These are phyloP conservation scores for Sminthopsis crassicaudata DNA, from an alignment of 2,113 vertebrate species.

Conservation along the genomic window DNA sequence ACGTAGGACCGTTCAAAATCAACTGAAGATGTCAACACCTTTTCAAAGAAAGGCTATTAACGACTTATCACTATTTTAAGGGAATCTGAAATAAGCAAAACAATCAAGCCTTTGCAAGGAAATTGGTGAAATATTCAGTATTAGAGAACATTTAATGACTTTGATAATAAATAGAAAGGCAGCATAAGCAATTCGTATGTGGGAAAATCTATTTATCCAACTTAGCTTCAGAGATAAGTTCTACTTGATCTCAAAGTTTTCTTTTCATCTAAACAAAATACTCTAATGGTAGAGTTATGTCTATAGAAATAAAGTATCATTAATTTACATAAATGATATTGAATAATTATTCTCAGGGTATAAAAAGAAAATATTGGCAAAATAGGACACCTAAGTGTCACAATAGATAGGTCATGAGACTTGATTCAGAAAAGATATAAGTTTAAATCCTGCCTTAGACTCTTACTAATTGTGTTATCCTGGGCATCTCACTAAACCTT, in stretches of 20 bases:
- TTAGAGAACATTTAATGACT: neutral
- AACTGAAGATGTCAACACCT: neutral
- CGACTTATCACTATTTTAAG: neutral
- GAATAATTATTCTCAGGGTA: neutral
- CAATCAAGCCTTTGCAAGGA: neutral
- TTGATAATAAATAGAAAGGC: neutral
- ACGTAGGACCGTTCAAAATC: neutral
- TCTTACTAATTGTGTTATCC: neutral
- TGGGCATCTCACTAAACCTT: neutral
- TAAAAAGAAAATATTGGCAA: neutral
- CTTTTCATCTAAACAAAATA: neutral
- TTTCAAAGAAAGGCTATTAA: neutral
- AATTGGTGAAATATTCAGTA: neutral
- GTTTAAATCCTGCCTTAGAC: neutral
- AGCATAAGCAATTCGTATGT: neutral
- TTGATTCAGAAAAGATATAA: neutral
- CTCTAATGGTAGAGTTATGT: neutral
- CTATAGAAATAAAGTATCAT: neutral
- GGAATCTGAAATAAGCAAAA: neutral
- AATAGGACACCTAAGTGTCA: neutral
- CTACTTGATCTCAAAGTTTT: neutral
- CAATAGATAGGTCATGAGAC: neutral
- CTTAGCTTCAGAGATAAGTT: neutral
- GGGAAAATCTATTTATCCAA: neutral
- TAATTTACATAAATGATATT: neutral